phyloP scores from a whole-genome alignment of 2,888 invertebrate species.

The Helicoverpa assulta region DNA sequence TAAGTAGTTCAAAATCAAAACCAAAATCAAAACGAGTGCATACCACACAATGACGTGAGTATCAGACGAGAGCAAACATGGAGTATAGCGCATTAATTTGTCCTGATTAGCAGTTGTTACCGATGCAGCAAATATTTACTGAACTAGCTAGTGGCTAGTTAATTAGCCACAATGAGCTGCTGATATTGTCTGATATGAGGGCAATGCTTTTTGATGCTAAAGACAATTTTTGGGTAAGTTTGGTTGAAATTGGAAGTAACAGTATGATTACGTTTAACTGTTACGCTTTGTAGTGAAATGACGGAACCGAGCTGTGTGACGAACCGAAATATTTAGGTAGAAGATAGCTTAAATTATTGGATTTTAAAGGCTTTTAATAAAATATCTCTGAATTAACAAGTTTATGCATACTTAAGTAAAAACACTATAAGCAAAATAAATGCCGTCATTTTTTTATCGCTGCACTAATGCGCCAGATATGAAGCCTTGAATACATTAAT shows the following conservation, averaged over 20 bases:
- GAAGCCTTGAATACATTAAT: constrained; percentile 22
- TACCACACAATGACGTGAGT: neutral
- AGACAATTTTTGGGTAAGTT: neutral
- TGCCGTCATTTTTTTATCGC: neutral
- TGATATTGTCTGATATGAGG: neutral
- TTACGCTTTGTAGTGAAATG: too few species aligned
- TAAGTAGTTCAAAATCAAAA: too few species aligned
- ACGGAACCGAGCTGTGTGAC: too few species aligned
- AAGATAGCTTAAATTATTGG: too few species aligned
- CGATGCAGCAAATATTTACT: neutral
- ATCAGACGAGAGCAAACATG: neutral
- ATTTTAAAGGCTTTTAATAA: too few species aligned
- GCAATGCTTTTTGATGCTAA: neutral
- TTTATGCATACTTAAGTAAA: neutral
- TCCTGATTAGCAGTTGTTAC: neutral
- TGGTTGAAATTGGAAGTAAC: too few species aligned
- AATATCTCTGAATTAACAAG: too few species aligned
- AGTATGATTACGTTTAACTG: too few species aligned
- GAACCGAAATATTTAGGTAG: too few species aligned
- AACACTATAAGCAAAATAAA: neutral
- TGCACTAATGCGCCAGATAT: neutral
- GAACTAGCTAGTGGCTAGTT: neutral
- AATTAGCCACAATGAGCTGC: constrained; percentile 1
- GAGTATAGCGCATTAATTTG: neutral
- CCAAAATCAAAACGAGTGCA: neutral